A percentile compares a stretch with the other conserved stretches of the same genome.
Evolutionary conservation across 2,888 invertebrate genomes (phyloP).

Genomic region (Oxycera nigricornis): DNA sequence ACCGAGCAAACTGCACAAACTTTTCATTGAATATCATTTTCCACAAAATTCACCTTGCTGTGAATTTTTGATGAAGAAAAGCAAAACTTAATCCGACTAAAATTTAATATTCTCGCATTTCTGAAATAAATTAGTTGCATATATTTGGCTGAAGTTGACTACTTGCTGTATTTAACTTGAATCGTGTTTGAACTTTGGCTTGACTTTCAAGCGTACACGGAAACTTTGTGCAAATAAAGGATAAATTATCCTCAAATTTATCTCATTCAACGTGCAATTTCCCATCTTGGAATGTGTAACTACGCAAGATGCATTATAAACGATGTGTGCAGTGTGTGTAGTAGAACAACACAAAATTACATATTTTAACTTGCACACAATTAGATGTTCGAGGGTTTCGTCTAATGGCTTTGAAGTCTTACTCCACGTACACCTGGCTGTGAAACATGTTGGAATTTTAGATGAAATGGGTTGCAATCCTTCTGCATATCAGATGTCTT

Average conservation of each 20-base stretch:
- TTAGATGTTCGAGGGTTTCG: background rate
- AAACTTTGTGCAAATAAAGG: background rate
- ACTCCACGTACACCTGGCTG: background rate
- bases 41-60: background rate
- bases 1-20: background rate
- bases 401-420: background rate
- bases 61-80: background rate
- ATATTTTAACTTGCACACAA: background rate
- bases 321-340: background rate
- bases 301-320: background rate
- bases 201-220: background rate
- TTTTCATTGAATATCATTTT: background rate
- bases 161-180: background rate
- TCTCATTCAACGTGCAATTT: background rate
- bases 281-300: background rate
- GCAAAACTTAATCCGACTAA: background rate
- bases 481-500: no score
- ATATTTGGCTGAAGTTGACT: background rate
- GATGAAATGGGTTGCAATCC: no score
- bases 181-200: background rate
- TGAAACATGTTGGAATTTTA: no score
- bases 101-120: background rate
- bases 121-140: background rate
- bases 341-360: background rate
- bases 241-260: slow-evolving; percentile 15